phyloP scores from a whole-genome alignment of 2,888 invertebrate species.

The Plusia festucae region DNA sequence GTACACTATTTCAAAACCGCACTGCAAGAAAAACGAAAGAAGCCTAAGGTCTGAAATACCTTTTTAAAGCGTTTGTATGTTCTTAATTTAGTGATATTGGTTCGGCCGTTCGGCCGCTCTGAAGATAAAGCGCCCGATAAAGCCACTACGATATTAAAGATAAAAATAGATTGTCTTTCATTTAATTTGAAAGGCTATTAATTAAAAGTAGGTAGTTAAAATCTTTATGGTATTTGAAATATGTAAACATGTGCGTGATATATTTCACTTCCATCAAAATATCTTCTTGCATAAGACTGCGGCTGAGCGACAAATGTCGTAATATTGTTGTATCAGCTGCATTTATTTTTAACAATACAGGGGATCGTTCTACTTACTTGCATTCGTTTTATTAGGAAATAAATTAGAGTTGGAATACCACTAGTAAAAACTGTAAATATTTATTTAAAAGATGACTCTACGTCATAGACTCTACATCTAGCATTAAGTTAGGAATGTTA shows the following conservation, averaged over 20 bases:
- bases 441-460: too few relatives aligned
- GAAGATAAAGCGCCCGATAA: too few relatives aligned
- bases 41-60: too few relatives aligned
- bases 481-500: too few relatives aligned
- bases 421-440: too few relatives aligned
- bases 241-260: conserved; percentile 28
- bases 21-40: too few relatives aligned
- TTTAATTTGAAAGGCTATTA: neutral
- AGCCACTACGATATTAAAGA: too few relatives aligned
- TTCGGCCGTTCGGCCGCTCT: too few relatives aligned
- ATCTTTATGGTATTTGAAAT: conserved; percentile 8
- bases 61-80: too few relatives aligned
- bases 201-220: neutral
- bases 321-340: conserved; percentile 36
- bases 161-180: neutral
- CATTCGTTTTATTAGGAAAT: conserved; percentile 26
- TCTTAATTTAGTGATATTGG: too few relatives aligned
- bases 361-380: conserved; percentile 36
- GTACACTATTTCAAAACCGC: too few relatives aligned
- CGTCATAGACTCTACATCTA: too few relatives aligned
- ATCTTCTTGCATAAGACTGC: conserved; percentile 43
- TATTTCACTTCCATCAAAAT: conserved; percentile 38
- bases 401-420: neutral
- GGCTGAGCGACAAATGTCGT: conserved; percentile 33
- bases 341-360: conserved; percentile 54